phyloP scores from a whole-genome alignment of 1,140 invertebrate species.

The Bombyx mori region DNA sequence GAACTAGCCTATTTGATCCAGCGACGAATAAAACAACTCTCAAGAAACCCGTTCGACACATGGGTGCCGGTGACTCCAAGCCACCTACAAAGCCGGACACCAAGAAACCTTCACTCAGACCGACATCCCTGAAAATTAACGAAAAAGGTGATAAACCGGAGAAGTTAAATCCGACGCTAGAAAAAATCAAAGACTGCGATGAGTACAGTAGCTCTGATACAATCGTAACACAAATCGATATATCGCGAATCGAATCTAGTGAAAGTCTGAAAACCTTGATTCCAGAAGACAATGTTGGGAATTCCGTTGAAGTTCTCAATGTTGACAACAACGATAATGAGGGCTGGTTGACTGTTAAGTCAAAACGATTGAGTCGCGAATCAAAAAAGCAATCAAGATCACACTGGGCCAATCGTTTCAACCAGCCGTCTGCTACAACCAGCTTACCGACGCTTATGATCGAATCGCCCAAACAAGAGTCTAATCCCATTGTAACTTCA shows the following conservation, averaged over 20 bases:
- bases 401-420: slow-evolving; percentile 77
- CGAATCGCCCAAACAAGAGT: slow-evolving; percentile 67
- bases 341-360: slow-evolving; percentile 79
- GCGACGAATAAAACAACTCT: slow-evolving; percentile 28
- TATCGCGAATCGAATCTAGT: slow-evolving; percentile 62
- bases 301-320: slow-evolving; percentile 72
- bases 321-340: slow-evolving; percentile 70
- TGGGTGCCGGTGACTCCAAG: slow-evolving; percentile 46
- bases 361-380: slow-evolving; percentile 67
- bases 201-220: slow-evolving; percentile 71
- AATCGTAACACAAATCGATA: slow-evolving; percentile 65
- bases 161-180: slow-evolving; percentile 22
- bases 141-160: slow-evolving; percentile 44
- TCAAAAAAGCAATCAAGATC: slow-evolving; percentile 71
- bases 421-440: slow-evolving; percentile 78
- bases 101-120: slow-evolving; percentile 42
- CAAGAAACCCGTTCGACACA: slow-evolving; percentile 39
- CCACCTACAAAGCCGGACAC: slow-evolving; percentile 29
- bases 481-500: slow-evolving; percentile 33
- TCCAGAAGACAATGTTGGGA: slow-evolving; percentile 64
- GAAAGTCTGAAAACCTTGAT: slow-evolving; percentile 67
- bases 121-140: slow-evolving; percentile 41
- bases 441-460: slow-evolving; percentile 76
- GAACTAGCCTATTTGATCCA: slow-evolving; percentile 58
- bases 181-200: slow-evolving; percentile 46